A percentile compares a stretch with the other conserved stretches of the same genome.
Conservation (phyloP, 2,888 invertebrate species). For the Agonum fuliginosum region DNA sequence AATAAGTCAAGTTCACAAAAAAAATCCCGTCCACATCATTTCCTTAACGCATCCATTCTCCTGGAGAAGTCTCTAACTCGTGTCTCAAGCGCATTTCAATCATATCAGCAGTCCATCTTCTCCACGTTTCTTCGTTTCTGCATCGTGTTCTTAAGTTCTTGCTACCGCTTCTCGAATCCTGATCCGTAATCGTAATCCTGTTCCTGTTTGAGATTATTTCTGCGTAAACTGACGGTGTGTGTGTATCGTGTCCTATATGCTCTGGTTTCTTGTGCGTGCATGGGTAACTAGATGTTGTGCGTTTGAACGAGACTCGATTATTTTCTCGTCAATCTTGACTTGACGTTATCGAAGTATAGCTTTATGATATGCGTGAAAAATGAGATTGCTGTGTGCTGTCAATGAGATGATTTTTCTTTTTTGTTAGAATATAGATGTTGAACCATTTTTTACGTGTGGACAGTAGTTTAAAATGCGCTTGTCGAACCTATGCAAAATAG, state of each 20-base stretch:
- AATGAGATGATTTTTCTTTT: not conserved
- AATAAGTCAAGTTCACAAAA: not conserved
- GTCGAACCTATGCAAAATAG: too few relatives aligned
- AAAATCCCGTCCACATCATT: not conserved
- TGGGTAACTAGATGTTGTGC: not conserved
- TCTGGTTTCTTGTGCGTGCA: not conserved
- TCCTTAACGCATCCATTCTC: not conserved
- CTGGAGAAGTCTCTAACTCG: not conserved
- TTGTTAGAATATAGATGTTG: not conserved
- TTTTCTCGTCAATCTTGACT: not conserved
- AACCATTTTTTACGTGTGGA: too few relatives aligned
- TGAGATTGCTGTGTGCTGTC: not conserved
- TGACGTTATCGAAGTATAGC: not conserved
- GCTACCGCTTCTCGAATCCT: too few relatives aligned
- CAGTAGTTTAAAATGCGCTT: too few relatives aligned
- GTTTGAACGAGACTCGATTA: not conserved
- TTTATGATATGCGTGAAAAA: constrained; percentile 2
- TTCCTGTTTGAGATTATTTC: not conserved
- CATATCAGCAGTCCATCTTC: not conserved
- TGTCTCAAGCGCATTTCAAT: not conserved
- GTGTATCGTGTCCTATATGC: not conserved
- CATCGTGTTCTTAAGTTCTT: too few relatives aligned
- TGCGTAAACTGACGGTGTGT: not conserved
- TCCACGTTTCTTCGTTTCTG: not conserved
- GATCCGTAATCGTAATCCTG: too few relatives aligned